Evolutionary conservation across 2,797 vertebrate genomes (phyloP).

Genomic region (Alauda arvensis): DNA sequence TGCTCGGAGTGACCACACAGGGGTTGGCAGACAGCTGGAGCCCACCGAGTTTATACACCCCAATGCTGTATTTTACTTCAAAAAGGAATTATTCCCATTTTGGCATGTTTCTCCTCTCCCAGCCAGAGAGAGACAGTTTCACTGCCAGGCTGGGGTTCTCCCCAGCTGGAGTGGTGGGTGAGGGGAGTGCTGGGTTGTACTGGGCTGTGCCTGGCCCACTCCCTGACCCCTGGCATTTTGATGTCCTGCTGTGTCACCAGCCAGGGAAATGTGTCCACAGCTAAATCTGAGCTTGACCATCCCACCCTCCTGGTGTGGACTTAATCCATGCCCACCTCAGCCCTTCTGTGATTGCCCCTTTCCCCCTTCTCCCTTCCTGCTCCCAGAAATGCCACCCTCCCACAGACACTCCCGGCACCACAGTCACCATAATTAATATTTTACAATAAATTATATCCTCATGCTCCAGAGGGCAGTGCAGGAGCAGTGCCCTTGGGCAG

Average conservation of each 20-base stretch:
- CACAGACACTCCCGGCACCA: rapidly evolving
- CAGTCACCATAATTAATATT: background rate
- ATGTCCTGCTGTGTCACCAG: background rate
- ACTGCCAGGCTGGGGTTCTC: background rate
- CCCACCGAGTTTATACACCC: rapidly evolving
- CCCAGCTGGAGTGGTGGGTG: background rate
- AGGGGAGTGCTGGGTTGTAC: background rate
- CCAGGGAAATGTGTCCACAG: background rate
- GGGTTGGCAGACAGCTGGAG: background rate
- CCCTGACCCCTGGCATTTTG: background rate
- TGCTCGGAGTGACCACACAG: rapidly evolving
- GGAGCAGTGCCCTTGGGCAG: background rate
- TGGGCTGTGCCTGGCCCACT: background rate
- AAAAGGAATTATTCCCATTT: background rate
- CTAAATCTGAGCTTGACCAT: background rate
- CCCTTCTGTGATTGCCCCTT: background rate
- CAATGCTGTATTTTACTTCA: rapidly evolving
- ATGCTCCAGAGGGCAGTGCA: rapidly evolving
- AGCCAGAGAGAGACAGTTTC: background rate
- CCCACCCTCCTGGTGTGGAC: too few species aligned
- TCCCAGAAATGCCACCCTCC: background rate
- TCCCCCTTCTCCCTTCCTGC: background rate
- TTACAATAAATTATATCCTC: background rate
- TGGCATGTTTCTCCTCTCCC: background rate
- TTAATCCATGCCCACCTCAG: rapidly evolving